Evolutionary conservation across 2,113 vertebrate genomes (phyloP).

Genomic region (Noturus placidus): DNA sequence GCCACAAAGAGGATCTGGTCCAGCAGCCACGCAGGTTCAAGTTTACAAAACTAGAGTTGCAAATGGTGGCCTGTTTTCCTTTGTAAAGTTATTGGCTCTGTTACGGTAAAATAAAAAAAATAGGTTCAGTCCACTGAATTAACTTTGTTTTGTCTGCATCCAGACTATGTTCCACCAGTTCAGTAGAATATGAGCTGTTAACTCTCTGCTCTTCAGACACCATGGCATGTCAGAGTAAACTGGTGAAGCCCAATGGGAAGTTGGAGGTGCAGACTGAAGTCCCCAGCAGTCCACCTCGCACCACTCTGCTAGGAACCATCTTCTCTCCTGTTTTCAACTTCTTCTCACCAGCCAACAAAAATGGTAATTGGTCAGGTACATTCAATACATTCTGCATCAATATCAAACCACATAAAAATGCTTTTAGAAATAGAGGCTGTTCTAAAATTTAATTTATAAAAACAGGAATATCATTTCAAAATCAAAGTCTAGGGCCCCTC

Average conservation of each 20-base stretch:
- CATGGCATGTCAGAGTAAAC: conserved; percentile 86
- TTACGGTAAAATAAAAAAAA: not conserved
- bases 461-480: not conserved
- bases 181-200: conserved; percentile 19
- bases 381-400: not conserved
- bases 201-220: conserved; percentile 71
- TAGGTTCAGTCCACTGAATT: not conserved
- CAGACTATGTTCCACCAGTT: not conserved
- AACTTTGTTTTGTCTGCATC: not conserved
- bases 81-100: not conserved
- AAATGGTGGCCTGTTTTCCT: not conserved
- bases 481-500: not conserved
- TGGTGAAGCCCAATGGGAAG: conserved; percentile 92
- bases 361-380: conserved; percentile 73
- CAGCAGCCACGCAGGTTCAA: not conserved
- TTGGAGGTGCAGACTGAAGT: conserved; percentile 79
- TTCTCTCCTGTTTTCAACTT: conserved; percentile 99
- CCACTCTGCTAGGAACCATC: conserved; percentile 94
- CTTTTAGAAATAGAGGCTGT: not conserved
- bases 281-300: conserved; percentile 85
- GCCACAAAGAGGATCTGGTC: not conserved
- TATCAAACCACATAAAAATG: not conserved
- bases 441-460: not conserved
- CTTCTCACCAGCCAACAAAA: conserved; percentile 99
- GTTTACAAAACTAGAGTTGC: not conserved